Conservation (phyloP, 2,888 invertebrate species). For the Polyploca ridens region DNA sequence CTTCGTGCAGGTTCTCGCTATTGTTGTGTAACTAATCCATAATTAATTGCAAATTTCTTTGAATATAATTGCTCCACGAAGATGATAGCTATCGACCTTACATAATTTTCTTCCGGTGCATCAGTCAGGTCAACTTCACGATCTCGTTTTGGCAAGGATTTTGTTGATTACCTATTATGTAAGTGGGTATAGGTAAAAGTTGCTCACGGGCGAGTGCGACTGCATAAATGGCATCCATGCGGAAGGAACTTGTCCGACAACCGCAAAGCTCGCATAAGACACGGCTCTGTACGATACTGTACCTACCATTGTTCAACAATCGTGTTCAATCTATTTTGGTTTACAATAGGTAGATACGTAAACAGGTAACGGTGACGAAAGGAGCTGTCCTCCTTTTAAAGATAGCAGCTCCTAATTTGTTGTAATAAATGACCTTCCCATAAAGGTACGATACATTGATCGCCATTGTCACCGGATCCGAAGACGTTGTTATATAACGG, state of each 20-base stretch:
- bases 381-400: neutral
- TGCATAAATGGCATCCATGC: neutral
- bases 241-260: neutral
- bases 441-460: constrained; percentile 19
- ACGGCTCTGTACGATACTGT: neutral
- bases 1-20: constrained; percentile 29
- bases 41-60: constrained; percentile 35
- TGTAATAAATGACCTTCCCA: constrained; percentile 7
- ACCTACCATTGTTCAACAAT: neutral
- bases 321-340: neutral
- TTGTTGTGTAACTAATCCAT: constrained; percentile 33
- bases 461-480: constrained; percentile 18
- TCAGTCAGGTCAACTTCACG: constrained; percentile 32
- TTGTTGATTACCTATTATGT: constrained; percentile 20
- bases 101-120: constrained; percentile 34
- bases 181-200: neutral
- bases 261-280: neutral
- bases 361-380: neutral
- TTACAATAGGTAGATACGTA: neutral
- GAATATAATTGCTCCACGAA: constrained; percentile 23
- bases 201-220: neutral
- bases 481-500: constrained; percentile 39
- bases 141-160: constrained; percentile 30
- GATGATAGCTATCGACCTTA: constrained; percentile 36
- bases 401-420: constrained; percentile 4